These are phyloP conservation scores for Pterophyllum scalare DNA, from an alignment of 2,113 vertebrate species.

Conservation along the genomic window DNA sequence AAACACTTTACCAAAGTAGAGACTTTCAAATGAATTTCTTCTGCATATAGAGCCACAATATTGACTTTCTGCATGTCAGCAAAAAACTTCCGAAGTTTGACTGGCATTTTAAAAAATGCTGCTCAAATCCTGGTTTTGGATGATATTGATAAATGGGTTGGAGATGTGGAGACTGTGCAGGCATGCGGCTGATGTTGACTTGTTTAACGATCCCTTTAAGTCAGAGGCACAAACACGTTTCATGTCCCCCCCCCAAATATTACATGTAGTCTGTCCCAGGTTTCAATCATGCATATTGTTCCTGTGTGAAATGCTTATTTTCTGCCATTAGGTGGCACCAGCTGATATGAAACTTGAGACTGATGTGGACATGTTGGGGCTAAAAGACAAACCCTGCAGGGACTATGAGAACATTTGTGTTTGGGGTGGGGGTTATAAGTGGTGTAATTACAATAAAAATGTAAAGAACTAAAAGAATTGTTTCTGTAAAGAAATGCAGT, in stretches of 20 bases:
- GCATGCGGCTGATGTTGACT: no score
- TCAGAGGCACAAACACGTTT: rapidly evolving
- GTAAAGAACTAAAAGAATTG: no score
- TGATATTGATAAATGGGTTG: background rate
- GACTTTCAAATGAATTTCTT: background rate
- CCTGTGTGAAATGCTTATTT: background rate
- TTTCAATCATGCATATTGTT: background rate
- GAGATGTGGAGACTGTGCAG: background rate
- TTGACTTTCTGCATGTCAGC: background rate
- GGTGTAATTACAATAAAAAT: no score
- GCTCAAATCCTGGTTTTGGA: background rate
- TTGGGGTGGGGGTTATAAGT: no score
- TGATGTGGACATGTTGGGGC: background rate
- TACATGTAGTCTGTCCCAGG: background rate
- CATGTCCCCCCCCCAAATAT: background rate
- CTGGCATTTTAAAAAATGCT: no score
- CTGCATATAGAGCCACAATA: background rate
- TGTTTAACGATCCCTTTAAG: rapidly evolving
- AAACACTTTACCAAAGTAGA: background rate
- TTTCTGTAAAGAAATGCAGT: rapidly evolving
- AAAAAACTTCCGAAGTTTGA: no score
- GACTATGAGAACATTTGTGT: background rate
- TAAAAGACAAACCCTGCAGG: background rate
- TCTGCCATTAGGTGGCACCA: background rate
- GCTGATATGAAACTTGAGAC: background rate